phyloP scores from a whole-genome alignment of 1,140 invertebrate species.

The Sitophilus oryzae region DNA sequence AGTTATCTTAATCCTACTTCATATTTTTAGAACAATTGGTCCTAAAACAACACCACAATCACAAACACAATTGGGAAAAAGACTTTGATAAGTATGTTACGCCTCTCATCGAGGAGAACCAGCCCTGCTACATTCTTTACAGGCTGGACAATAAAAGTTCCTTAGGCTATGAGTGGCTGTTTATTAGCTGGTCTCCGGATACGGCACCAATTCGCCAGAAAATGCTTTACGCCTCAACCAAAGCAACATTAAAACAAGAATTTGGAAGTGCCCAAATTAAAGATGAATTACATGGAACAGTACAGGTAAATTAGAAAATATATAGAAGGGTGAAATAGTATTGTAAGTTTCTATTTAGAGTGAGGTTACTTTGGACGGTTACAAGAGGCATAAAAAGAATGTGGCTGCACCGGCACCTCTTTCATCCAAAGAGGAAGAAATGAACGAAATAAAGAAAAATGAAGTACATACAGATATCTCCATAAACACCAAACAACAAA shows the following conservation, averaged over 20 bases:
- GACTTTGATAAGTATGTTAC: conserved; percentile 80
- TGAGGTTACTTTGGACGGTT: conserved; percentile 77
- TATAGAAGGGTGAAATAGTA: not conserved
- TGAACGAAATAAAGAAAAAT: conserved; percentile 70
- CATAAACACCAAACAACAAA: conserved; percentile 83
- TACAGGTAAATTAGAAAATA: conserved; percentile 50
- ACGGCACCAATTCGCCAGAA: conserved; percentile 85
- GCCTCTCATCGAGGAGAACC: conserved; percentile 72
- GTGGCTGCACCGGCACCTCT: conserved; percentile 79
- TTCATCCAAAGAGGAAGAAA: conserved; percentile 83
- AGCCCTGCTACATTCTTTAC: conserved; percentile 92
- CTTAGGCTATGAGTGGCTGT: conserved; percentile 85
- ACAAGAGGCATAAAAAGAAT: conserved; percentile 70
- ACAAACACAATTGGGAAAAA: conserved; percentile 75
- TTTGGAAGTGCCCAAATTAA: conserved; percentile 88
- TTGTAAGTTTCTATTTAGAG: conserved; percentile 49
- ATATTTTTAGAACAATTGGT: conserved; percentile 67
- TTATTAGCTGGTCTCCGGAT: conserved; percentile 94
- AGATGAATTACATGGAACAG: conserved; percentile 85
- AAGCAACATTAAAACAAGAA: conserved; percentile 94
- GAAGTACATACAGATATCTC: conserved; percentile 73
- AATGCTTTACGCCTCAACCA: conserved; percentile 98
- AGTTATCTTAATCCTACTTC: conserved; percentile 16
- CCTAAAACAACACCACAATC: conserved; percentile 60
- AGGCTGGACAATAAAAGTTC: conserved; percentile 74